Conservation (phyloP, 1,140 invertebrate species). For the Drosophila varians region DNA sequence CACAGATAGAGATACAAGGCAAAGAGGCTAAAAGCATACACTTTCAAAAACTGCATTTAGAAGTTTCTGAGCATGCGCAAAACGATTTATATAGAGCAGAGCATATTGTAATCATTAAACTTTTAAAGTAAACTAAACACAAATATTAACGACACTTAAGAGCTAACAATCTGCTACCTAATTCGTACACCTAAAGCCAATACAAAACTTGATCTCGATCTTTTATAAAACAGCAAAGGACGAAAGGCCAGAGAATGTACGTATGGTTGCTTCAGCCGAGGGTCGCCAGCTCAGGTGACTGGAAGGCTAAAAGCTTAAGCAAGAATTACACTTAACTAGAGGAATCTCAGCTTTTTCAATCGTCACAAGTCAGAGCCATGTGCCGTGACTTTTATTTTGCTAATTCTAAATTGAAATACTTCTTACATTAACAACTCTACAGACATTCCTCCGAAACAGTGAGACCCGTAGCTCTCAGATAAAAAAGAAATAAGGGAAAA, state of each 20-base stretch:
- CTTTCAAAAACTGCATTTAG: conserved; percentile 79
- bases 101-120: conserved; percentile 70
- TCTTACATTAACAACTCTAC: conserved; percentile 30
- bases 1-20: conserved; percentile 32
- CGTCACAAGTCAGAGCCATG: conserved; percentile 15
- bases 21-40: conserved; percentile 44
- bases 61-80: conserved; percentile 81
- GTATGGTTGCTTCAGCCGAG: conserved; percentile 34
- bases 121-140: conserved; percentile 64
- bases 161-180: conserved; percentile 52
- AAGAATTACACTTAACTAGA: conserved; percentile 43
- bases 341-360: conserved; percentile 44
- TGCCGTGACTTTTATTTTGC: conserved; percentile 26
- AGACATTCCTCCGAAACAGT: conserved; percentile 7
- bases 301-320: conserved; percentile 11
- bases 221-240: conserved; percentile 33
- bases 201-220: conserved; percentile 31
- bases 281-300: not conserved
- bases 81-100: conserved; percentile 70
- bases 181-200: conserved; percentile 46
- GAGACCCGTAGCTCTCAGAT: not conserved
- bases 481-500: conserved; percentile 12
- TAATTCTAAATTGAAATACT: conserved; percentile 42
- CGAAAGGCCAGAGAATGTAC: conserved; percentile 1
- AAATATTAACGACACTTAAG: conserved; percentile 56